Evolutionary conservation across 2,797 vertebrate species (phyloP).

Genomic region (Tolypeutes matacus): DNA sequence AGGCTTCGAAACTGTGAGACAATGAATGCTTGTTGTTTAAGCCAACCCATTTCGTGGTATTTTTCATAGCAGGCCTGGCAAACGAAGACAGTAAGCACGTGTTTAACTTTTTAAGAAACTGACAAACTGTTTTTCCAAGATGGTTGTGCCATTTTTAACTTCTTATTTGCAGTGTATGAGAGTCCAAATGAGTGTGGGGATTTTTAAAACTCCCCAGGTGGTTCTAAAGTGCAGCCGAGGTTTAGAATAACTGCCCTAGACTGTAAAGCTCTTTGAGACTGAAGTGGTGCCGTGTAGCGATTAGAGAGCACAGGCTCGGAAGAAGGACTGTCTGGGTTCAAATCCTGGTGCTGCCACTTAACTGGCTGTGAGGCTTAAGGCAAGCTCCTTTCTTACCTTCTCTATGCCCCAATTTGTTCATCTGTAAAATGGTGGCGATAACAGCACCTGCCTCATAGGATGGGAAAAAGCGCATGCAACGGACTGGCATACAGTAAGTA

Average conservation of each 20-base stretch:
- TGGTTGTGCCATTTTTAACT: not conserved
- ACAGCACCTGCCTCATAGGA: not conserved
- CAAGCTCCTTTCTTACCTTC: not conserved
- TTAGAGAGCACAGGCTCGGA: not conserved
- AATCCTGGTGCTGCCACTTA: not conserved
- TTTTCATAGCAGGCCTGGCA: too few relatives aligned
- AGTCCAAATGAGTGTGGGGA: rapidly evolving
- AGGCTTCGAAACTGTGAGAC: too few relatives aligned
- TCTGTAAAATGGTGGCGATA: not conserved
- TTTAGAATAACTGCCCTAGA: not conserved
- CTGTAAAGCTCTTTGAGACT: not conserved
- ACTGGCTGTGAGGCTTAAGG: not conserved
- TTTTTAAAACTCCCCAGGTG: not conserved
- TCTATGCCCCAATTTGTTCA: not conserved
- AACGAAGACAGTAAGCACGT: too few relatives aligned
- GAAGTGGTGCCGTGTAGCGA: not conserved
- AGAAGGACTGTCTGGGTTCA: not conserved
- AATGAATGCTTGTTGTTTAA: too few relatives aligned
- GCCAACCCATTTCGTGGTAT: too few relatives aligned
- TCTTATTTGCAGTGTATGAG: not conserved
- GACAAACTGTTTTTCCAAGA: not conserved
- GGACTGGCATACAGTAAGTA: not conserved
- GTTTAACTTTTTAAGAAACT: not conserved
- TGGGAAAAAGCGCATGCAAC: not conserved
- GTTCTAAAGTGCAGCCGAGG: not conserved